These are phyloP conservation scores for Mechanitis mazaeus DNA, from an alignment of 2,888 invertebrate genomes.

Conservation along the genomic window DNA sequence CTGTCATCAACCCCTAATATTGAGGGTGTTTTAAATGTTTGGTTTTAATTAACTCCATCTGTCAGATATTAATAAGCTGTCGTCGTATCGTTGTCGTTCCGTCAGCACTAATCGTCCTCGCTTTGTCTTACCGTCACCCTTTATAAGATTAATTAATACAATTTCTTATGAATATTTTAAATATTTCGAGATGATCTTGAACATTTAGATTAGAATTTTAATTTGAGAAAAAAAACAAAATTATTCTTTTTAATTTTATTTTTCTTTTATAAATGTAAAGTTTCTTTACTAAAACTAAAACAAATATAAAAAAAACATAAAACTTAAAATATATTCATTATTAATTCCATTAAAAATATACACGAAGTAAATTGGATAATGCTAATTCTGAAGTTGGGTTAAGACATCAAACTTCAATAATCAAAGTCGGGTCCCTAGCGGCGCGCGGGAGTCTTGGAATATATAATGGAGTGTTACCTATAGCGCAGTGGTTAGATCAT, in stretches of 20 bases:
- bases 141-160: constrained; percentile 19
- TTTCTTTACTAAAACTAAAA: too few species aligned
- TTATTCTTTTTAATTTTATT: too few species aligned
- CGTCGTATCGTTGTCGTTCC: constrained; percentile 47
- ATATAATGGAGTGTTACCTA: background rate
- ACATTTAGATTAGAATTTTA: too few species aligned
- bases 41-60: constrained; percentile 66
- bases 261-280: too few species aligned
- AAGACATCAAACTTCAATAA: constrained; percentile 73
- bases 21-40: constrained; percentile 51
- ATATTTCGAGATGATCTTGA: background rate
- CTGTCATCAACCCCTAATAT: constrained; percentile 24
- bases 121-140: constrained; percentile 50
- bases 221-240: too few species aligned
- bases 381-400: constrained; percentile 58
- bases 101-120: constrained; percentile 57
- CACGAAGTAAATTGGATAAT: constrained; percentile 61
- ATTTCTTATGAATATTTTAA: constrained; percentile 18
- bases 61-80: constrained; percentile 55
- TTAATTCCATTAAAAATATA: constrained; percentile 8
- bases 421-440: constrained; percentile 50
- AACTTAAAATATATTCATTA: constrained; percentile 10
- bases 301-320: constrained; percentile 1
- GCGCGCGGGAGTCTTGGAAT: background rate
- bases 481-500: background rate